Base-by-base conservation (phyloP, 1,140 invertebrate species). In the Bombus pascuorum region DNA sequence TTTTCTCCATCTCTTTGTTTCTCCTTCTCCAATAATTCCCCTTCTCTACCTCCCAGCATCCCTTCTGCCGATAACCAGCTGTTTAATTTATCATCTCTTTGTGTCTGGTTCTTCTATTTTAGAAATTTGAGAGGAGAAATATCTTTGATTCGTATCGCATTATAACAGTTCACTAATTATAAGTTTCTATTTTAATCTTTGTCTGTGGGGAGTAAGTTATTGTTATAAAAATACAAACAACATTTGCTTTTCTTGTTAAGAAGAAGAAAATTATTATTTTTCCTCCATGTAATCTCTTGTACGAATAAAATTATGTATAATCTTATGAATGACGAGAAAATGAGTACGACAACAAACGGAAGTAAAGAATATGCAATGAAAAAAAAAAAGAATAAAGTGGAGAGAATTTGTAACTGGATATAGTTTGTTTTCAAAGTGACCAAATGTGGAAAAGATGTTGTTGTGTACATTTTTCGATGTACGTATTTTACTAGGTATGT, bases 401-500 rank as follows among this genome's bases (percentile, higher is more conserved):
- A 8, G 8, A 5, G 28, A 22, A 59, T 82, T 25, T 32, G 3
- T n/a, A 39, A 39, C n/a, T 42, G 2, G 3, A 28, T 25, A 28
- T 10, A n/a, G 18, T 62, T 77, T 77, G 32, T 76, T 59, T 79
- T 28, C 47, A 71, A 72, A 39, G 2, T 66, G 81, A 83, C 75
- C 65, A 84, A 59, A 28, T 10, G 39, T 59, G 42, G 72, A 47
- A 65, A 57, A 25, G 57, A 59, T 59, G 78, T 47, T 70, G 47
- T 28, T 53, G 53, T 80, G 78, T 80, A 80, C 32, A 80, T 72
- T 72, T 85, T 44, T 59, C 53, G 34, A 28, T 57, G 37, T 78
- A 68, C 32, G 47, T 78, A 53, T 53, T 70, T 53, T 59, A 68
- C 70, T 70, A 80, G 32, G 25, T 80, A 84, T 34, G 15, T 80